Evolutionary conservation across 2,888 invertebrate genomes (phyloP).

Genomic region (Scrobipalpa costella): DNA sequence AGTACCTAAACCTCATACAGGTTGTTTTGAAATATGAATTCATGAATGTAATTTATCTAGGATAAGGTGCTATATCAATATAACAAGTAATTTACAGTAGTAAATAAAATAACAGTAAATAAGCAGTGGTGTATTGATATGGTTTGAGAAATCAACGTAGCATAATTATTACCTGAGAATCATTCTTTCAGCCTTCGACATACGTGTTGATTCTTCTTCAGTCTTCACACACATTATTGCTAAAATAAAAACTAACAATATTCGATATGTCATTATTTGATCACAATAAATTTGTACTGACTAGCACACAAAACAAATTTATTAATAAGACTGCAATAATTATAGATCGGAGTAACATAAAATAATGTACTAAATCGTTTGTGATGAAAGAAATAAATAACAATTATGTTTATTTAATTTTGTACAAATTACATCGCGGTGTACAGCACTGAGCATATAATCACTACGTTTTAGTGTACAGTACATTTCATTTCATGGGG

Average conservation of each 20-base stretch:
- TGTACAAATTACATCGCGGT: conserved; percentile 7
- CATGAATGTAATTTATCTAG: too few species aligned
- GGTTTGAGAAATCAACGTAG: neutral
- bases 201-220: conserved; percentile 68
- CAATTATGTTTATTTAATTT: neutral
- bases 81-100: neutral
- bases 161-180: conserved; percentile 81
- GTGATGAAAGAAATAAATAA: conserved; percentile 12
- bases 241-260: conserved; percentile 67
- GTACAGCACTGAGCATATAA: too few species aligned
- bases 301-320: conserved; percentile 42
- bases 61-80: too few species aligned
- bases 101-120: neutral
- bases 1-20: too few species aligned
- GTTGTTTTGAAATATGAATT: too few species aligned
- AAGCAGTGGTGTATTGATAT: neutral
- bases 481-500: too few species aligned
- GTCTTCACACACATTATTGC: conserved; percentile 68
- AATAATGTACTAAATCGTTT: neutral
- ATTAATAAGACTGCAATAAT: conserved; percentile 27
- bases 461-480: too few species aligned
- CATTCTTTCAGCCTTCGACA: conserved; percentile 84
- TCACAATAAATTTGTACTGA: conserved; percentile 56
- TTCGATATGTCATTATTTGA: conserved; percentile 66
- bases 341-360: conserved; percentile 25